Conservation (phyloP, 1,140 invertebrate species). For the Babylonia areolata region DNA sequence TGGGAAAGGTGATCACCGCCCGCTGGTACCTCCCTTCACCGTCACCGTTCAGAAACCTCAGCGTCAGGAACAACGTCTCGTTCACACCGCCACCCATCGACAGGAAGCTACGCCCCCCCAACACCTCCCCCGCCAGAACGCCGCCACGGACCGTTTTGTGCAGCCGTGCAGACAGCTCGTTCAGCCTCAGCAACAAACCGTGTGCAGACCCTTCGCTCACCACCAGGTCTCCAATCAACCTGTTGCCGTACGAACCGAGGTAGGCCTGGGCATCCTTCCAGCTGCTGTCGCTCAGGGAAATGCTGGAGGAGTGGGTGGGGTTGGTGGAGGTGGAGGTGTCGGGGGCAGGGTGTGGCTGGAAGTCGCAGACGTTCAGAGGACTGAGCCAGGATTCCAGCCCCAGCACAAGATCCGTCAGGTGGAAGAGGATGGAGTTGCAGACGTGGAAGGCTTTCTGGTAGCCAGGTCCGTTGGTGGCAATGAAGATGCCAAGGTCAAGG, state of each 20-base stretch:
- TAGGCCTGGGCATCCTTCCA: neutral
- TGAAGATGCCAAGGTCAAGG: slow-evolving; percentile 27
- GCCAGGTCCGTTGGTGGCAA: slow-evolving; percentile 13
- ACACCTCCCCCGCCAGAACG: neutral
- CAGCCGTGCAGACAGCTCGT: neutral
- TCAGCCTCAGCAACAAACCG: neutral
- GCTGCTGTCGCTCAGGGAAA: neutral
- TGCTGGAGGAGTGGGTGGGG: neutral
- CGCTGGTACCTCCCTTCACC: neutral
- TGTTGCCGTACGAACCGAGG: slow-evolving; percentile 8
- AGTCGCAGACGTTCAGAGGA: slow-evolving; percentile 41
- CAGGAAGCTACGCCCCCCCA: neutral
- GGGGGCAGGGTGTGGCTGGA: too few species aligned
- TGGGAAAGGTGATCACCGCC: neutral
- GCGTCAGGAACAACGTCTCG: neutral
- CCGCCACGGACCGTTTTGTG: neutral
- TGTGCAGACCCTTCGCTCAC: neutral
- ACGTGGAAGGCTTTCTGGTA: too few species aligned
- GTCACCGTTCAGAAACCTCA: neutral
- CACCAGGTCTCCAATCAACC: slow-evolving; percentile 17
- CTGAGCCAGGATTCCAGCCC: slow-evolving; percentile 52
- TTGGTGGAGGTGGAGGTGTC: slow-evolving; percentile 31
- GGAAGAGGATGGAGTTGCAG: slow-evolving; percentile 19
- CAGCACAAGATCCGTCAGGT: slow-evolving; percentile 42
- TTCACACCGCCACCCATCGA: neutral